A percentile compares a stretch with the other conserved stretches of the same genome.
Conservation (phyloP, 2,888 invertebrate species). For the Tipula unca region DNA sequence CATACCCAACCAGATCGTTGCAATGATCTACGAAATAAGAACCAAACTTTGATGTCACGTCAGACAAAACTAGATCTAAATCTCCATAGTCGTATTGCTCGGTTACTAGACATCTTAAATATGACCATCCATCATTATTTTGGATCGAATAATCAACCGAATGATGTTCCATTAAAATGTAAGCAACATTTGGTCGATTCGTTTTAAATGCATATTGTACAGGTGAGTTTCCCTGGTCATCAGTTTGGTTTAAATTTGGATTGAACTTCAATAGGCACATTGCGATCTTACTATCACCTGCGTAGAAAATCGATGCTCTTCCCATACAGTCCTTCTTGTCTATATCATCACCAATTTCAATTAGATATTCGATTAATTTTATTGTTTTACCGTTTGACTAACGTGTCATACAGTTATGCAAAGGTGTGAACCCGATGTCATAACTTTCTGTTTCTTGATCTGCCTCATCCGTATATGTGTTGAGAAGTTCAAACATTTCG, state of each 20-base stretch:
- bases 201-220: not conserved
- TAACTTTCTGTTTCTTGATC: not conserved
- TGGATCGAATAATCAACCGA: not conserved
- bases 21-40: not conserved
- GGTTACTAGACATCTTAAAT: not conserved
- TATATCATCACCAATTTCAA: too few species aligned
- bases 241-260: not conserved
- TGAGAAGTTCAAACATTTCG: not conserved
- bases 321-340: too few species aligned
- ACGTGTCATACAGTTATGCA: too few species aligned
- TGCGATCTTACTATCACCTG: not conserved
- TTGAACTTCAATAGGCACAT: not conserved
- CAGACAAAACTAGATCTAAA: not conserved
- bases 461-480: not conserved
- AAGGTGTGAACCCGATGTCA: not conserved
- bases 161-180: not conserved
- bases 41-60: not conserved
- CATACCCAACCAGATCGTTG: not conserved
- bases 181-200: not conserved
- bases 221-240: not conserved
- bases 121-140: not conserved
- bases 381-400: too few species aligned
- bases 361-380: too few species aligned
- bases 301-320: not conserved
- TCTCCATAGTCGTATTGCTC: not conserved